Percentiles rank a stretch among this genome's conserved stretches.
Evolutionary conservation across 2,797 vertebrate genomes (phyloP).

Genomic region (Bradypodion ventrale): DNA sequence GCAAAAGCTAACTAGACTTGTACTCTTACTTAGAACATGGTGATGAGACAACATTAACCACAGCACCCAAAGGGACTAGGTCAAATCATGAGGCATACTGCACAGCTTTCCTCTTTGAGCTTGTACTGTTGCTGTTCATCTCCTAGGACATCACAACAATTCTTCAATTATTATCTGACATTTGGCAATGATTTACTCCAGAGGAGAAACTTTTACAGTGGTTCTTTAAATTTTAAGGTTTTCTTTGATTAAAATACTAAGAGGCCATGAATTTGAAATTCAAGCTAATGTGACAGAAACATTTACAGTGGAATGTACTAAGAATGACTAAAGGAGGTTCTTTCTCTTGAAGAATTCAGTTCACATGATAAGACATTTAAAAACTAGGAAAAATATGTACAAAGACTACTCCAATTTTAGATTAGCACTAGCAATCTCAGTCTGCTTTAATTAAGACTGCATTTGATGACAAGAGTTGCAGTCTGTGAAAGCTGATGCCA

Average conservation of each 20-base stretch:
- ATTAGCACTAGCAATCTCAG: neutral
- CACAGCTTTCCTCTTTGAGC: no score
- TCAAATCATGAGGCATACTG: neutral
- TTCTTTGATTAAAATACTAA: slow-evolving; percentile 45
- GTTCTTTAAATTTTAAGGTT: slow-evolving; percentile 22
- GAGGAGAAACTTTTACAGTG: slow-evolving; percentile 47
- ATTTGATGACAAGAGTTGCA: no score
- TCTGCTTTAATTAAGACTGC: neutral
- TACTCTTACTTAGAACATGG: neutral
- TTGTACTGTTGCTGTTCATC: neutral
- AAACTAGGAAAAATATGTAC: slow-evolving; percentile 24
- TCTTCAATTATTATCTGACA: neutral
- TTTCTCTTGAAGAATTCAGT: slow-evolving; percentile 44
- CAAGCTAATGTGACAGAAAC: slow-evolving; percentile 35
- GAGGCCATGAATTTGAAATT: slow-evolving; percentile 37
- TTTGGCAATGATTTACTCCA: slow-evolving; percentile 34
- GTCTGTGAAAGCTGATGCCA: no score
- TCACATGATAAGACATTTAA: slow-evolving; percentile 23
- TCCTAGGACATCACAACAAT: neutral
- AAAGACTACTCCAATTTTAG: neutral
- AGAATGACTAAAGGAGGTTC: slow-evolving; percentile 45
- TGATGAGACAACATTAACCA: neutral
- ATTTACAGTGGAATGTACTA: neutral
- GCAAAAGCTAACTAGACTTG: neutral
- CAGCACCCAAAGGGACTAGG: no score